Evolutionary conservation across 1,140 invertebrate species (phyloP).

Genomic region (Zaprionus africanus): DNA sequence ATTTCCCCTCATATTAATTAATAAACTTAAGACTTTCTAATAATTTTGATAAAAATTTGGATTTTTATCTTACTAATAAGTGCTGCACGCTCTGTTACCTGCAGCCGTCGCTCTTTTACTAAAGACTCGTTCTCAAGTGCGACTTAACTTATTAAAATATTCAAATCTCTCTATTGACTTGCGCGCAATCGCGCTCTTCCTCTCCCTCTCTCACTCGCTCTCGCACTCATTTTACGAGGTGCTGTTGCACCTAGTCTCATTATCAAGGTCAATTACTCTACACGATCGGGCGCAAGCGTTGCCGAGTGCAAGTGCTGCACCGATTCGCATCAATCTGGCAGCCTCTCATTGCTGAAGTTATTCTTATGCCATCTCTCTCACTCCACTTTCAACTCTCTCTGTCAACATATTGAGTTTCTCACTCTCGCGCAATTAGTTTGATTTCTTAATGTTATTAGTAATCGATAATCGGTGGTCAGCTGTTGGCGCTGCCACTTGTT

Average conservation of each 20-base stretch:
- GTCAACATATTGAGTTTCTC: neutral
- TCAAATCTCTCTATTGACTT: constrained; percentile 15
- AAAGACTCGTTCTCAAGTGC: constrained; percentile 15
- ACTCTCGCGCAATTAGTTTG: neutral
- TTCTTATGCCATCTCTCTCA: neutral
- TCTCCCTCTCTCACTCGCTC: neutral
- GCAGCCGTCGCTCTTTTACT: constrained; percentile 14
- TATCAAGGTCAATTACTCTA: constrained; percentile 16
- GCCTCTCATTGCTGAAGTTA: neutral
- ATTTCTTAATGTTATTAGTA: neutral
- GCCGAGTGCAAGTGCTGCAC: neutral
- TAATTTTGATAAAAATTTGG: neutral
- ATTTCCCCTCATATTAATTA: neutral
- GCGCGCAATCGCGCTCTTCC: constrained; percentile 18
- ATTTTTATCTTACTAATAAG: neutral
- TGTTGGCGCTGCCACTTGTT: neutral
- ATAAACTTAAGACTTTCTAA: neutral
- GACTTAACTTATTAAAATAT: constrained; percentile 20
- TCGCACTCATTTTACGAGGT: neutral
- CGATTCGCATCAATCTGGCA: neutral
- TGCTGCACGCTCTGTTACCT: constrained; percentile 7
- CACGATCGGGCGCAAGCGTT: neutral
- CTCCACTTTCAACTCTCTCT: neutral
- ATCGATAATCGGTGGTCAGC: neutral
- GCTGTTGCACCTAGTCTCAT: neutral